Evolutionary conservation across 2,888 invertebrate genomes (phyloP).

Genomic region (Aspidapion aeneum): DNA sequence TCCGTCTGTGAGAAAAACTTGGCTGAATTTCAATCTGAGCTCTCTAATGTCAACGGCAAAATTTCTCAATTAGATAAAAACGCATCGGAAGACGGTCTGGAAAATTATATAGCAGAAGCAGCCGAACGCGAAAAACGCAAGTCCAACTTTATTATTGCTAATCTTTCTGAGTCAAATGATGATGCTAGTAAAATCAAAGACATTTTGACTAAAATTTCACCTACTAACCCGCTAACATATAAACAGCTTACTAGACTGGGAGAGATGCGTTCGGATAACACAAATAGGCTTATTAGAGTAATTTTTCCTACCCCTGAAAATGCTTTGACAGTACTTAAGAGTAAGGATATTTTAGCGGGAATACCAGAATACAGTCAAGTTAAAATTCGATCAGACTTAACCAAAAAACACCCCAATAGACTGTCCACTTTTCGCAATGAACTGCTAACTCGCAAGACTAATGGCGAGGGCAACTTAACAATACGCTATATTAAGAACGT

Average conservation of each 20-base stretch:
- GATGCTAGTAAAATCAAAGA: too few species aligned
- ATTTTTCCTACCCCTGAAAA: background rate
- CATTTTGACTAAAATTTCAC: background rate
- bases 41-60: background rate
- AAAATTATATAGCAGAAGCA: too few species aligned
- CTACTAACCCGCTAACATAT: background rate
- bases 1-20: background rate
- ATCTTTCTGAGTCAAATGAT: background rate
- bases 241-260: background rate
- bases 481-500: constrained; percentile 13
- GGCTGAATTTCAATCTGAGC: background rate
- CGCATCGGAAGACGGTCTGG: background rate
- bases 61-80: background rate
- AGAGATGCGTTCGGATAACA: background rate
- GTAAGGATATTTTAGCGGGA: background rate
- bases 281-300: background rate
- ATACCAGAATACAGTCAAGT: background rate
- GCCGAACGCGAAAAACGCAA: too few species aligned
- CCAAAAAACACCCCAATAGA: constrained; percentile 4
- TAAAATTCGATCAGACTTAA: constrained; percentile 10
- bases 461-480: constrained; percentile 12
- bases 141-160: too few species aligned
- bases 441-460: constrained; percentile 4
- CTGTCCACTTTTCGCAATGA: constrained; percentile 7
- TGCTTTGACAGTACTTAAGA: background rate